Percentiles rank a stretch among this genome's conserved stretches.
Evolutionary conservation across 2,888 invertebrate species (phyloP).

Genomic region (Hirtodrosophila confusa): DNA sequence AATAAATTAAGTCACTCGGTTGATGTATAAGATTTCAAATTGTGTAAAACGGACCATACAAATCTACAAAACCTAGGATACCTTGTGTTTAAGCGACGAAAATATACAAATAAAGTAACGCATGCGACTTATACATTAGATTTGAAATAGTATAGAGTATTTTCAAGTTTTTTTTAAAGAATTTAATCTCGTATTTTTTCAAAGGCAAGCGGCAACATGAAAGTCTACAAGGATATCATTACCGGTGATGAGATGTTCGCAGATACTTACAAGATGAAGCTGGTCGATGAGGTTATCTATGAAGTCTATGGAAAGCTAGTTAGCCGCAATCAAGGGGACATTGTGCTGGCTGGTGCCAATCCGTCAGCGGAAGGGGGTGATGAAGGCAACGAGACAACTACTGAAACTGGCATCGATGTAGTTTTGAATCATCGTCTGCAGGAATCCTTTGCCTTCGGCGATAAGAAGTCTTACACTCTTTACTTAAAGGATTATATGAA

Average conservation of each 20-base stretch:
- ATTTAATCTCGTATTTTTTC: no score
- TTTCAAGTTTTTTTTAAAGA: no score
- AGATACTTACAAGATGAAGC: constrained; percentile 96
- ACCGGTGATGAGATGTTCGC: constrained; percentile 99
- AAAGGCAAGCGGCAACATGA: constrained; percentile 86
- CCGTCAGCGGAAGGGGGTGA: constrained; percentile 95
- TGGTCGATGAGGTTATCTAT: constrained; percentile 95
- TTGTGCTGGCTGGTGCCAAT: constrained; percentile 94
- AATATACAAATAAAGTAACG: constrained; percentile 18
- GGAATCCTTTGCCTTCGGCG: constrained; percentile 93
- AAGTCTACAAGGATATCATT: constrained; percentile 97
- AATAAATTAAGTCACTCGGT: no score
- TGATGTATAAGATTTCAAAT: constrained; percentile 22
- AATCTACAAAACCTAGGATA: background rate
- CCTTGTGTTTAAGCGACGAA: constrained; percentile 27
- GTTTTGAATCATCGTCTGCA: constrained; percentile 95
- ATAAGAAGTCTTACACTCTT: constrained; percentile 95
- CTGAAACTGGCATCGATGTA: constrained; percentile 95
- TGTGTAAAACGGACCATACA: constrained; percentile 13
- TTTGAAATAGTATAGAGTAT: constrained; percentile 25
- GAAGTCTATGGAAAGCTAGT: constrained; percentile 96
- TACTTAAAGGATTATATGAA: constrained; percentile 99
- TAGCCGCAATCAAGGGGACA: constrained; percentile 88
- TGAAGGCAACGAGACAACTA: constrained; percentile 91
- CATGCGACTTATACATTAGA: constrained; percentile 25